Evolutionary conservation across 2,113 vertebrate genomes (phyloP).

Genomic region (Mohoua ochrocephala): DNA sequence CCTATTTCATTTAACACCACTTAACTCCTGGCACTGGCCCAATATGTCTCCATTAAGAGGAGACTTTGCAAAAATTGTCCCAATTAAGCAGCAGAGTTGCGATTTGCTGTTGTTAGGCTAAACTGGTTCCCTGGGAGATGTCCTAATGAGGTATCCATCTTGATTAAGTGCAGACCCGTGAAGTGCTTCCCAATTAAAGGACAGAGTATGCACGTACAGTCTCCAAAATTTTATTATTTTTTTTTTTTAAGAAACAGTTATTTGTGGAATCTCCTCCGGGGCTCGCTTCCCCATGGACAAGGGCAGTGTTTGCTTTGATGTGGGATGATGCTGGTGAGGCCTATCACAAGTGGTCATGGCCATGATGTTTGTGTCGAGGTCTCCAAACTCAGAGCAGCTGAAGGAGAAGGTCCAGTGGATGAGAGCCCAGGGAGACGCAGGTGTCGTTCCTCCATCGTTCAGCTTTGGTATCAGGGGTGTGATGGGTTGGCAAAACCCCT

Average conservation of each 20-base stretch:
- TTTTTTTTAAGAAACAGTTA: neutral
- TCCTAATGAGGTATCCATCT: slow-evolving; percentile 67
- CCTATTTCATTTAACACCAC: slow-evolving; percentile 65
- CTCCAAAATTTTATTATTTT: neutral
- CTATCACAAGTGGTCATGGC: neutral
- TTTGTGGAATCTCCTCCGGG: neutral
- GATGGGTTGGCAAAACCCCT: neutral
- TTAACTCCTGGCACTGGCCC: slow-evolving; percentile 62
- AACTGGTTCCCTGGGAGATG: slow-evolving; percentile 67
- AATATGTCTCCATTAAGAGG: slow-evolving; percentile 57
- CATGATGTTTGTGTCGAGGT: rapidly evolving
- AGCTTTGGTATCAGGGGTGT: neutral
- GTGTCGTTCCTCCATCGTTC: neutral
- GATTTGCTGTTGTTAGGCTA: slow-evolving; percentile 63
- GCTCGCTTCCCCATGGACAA: neutral
- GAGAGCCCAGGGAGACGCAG: neutral
- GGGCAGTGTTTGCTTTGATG: neutral
- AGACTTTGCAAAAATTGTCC: slow-evolving; percentile 64
- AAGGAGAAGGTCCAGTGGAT: neutral
- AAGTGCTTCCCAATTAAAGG: slow-evolving; percentile 63
- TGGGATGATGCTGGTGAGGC: neutral
- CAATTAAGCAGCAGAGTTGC: slow-evolving; percentile 51
- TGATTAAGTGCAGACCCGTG: slow-evolving; percentile 54
- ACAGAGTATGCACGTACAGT: neutral
- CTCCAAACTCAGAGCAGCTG: neutral